phyloP scores from a whole-genome alignment of 2,888 invertebrate species.

The Dryobotodes eremita region DNA sequence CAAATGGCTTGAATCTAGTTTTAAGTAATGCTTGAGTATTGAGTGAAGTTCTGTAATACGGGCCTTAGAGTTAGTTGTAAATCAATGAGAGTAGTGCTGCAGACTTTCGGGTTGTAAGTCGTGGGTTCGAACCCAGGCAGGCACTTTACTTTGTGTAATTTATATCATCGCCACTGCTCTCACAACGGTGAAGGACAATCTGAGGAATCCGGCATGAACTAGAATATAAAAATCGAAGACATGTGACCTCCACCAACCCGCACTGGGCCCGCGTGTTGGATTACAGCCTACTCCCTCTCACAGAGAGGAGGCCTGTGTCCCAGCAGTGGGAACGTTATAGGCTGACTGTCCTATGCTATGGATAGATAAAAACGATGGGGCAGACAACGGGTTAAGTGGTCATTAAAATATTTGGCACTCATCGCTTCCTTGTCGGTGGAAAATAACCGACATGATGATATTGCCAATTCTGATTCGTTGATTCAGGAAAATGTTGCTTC shows the following conservation, averaged over 20 bases:
- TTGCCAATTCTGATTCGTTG: conserved; percentile 24
- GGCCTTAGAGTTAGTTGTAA: conserved; percentile 11
- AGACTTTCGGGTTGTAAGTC: not conserved
- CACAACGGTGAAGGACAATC: not conserved
- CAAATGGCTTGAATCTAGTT: too few relatives aligned
- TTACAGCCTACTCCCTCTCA: not conserved
- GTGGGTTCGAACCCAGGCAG: not conserved
- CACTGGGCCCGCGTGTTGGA: not conserved
- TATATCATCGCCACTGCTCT: not conserved
- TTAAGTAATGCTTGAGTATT: too few relatives aligned
- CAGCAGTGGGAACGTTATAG: not conserved
- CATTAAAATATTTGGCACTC: conserved; percentile 43
- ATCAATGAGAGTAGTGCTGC: not conserved
- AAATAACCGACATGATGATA: conserved; percentile 34
- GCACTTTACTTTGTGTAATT: not conserved
- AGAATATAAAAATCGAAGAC: not conserved
- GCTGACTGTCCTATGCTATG: not conserved
- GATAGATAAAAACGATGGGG: conserved; percentile 29
- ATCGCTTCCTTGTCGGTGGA: conserved; percentile 37
- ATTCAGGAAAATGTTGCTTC: conserved; percentile 33
- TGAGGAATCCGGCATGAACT: not conserved
- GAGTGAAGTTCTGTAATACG: too few relatives aligned
- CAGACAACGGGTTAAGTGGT: conserved; percentile 36
- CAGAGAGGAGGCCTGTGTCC: not conserved
- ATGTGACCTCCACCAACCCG: not conserved